Evolutionary conservation across 2,113 vertebrate genomes (phyloP), one percentile per base, ranked within the genome.

Genomic region (Nannobrachium achirus): DNA sequence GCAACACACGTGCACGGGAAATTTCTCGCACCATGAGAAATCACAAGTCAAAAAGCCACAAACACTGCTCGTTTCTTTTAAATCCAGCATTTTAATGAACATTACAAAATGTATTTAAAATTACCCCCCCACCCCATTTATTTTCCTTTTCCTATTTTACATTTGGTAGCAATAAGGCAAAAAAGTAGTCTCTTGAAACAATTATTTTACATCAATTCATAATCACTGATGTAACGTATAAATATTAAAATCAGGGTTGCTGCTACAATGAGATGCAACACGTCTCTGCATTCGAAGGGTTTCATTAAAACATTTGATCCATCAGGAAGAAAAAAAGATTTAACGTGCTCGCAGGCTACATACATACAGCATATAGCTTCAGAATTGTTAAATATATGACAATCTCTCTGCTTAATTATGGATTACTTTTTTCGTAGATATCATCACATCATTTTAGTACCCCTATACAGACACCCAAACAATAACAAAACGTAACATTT

Each of bases 51-150:
- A 13, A 48, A 15, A 49, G 33, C 56, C 56, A 65, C 48, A 56
- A 38, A 0, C 3, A 66, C 8, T 9, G 39, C 8, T 67, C 56
- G 69, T 48, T n/a, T 66, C 69, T 71, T 87, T 91, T 63, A 91
- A 93, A 91, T 90, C 88, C 91, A 91, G 89, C 84, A 92, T 91
- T 92, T 93, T 92, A 92, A 89, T 93, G 71, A 88, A 88, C 86
- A 86, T 89, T 92, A 92, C 81, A 93, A 93, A 92, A 49, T 63
- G 63, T 85, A 78, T 88, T 88, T 79, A 87, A 89, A 92, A 90
- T 79, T 55, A 70, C 40, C 33, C 66, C 64, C 70, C 18, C 33
- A 9, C 39, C 76, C 73, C 56, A 50, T n/a, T 79, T 78, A 57
- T 71, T 79, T 78, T 60, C 69, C 11, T 68, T 81, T 65, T 83